Conservation (phyloP, 2,797 vertebrate genomes). For the Pangasius mekongensis region DNA sequence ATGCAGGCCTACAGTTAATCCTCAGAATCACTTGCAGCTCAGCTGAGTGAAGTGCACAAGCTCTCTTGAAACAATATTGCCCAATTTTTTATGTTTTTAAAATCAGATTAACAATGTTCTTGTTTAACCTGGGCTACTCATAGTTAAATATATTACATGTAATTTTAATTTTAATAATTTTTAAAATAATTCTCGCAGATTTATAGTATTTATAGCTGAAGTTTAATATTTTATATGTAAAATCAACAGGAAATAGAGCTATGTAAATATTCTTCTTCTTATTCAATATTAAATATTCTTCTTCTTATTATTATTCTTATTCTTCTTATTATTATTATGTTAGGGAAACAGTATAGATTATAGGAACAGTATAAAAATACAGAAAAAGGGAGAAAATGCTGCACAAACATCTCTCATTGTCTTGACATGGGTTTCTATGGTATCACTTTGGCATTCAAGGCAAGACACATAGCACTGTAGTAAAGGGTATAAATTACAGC, state of each 20-base stretch:
- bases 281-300: background rate
- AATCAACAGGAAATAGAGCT: no score
- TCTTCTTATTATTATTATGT: slow-evolving; percentile 2
- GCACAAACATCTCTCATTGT: background rate
- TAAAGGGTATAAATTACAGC: background rate
- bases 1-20: background rate
- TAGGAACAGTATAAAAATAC: background rate
- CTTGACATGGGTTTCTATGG: slow-evolving; percentile 6
- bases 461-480: background rate
- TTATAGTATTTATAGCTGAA: background rate
- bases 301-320: background rate
- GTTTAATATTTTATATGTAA: background rate
- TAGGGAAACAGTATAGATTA: background rate
- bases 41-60: background rate
- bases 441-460: slow-evolving; percentile 9
- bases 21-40: background rate
- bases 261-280: background rate
- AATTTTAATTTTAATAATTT: background rate
- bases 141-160: background rate
- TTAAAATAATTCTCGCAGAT: background rate
- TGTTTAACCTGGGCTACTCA: background rate
- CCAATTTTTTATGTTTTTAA: background rate
- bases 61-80: background rate
- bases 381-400: background rate
- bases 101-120: background rate